Base-by-base conservation (phyloP, 2,113 vertebrate species). In the Melozone crissalis region DNA sequence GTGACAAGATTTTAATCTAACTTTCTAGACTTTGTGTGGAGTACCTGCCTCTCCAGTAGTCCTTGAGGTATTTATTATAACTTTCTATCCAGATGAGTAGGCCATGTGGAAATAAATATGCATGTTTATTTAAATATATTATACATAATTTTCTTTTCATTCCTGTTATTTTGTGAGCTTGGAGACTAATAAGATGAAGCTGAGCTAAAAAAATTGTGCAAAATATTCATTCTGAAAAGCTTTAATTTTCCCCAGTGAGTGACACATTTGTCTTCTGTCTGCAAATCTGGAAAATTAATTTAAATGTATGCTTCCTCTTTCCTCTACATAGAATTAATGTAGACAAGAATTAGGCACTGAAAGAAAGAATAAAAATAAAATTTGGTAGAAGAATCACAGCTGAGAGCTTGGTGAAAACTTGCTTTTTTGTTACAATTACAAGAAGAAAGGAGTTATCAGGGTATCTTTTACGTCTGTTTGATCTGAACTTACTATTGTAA, bases 211-310 rank as follows among this genome's bases (percentile, higher is more conserved):
- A 79, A 47, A 52, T 37, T 62, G 43, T 67, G 52, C 61, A 55
- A 63, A 44, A 7, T 94, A 89, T 37, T 89, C 35, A 49, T n/a
- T 87, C 65, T 92, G 44, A 55, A 92, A 94, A 92, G 86, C 82
- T 91, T 93, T 96, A 59, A 76, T 95, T 95, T 91, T 93, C 84
- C 74, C 67, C 14, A 35, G 71, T 90, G 90, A 94, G 47, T 89
- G 95, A 94, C 91, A 94, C 74, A 87, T 94, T 95, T 93, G 67
- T 96, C 89, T 95, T 94, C 93, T 87, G 81, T 95, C 84, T 94
- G 74, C 84, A 94, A 73, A 94, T 95, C 74, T 91, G 89, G 81
- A 96, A 95, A 94, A 95, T 93, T 95, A 95, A 95, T 97, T 96
- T 87, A 97, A 96, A 96, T 93, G 16, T 94, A 95, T 96, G 78